These are phyloP conservation scores for Drosophila ficusphila DNA, from an alignment of 1,140 invertebrate genomes.

Conservation along the genomic window DNA sequence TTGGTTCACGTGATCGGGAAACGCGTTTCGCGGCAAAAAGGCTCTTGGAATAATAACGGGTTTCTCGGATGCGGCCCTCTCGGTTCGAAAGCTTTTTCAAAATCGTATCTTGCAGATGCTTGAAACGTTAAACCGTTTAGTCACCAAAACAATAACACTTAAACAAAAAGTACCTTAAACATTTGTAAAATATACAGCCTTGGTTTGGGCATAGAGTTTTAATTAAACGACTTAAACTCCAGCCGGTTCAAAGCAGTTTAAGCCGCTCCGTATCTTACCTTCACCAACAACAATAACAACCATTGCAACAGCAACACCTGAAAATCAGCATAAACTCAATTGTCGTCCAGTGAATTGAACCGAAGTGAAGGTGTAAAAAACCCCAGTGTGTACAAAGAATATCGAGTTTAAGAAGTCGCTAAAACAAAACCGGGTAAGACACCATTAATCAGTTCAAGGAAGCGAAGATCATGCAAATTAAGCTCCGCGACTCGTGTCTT, in stretches of 20 bases:
- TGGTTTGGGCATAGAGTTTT: conserved; percentile 34
- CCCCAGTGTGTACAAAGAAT: conserved; percentile 1
- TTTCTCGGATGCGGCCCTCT: conserved; percentile 35
- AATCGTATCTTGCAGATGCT: conserved; percentile 34
- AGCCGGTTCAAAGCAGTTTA: conserved; percentile 56
- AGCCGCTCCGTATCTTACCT: conserved; percentile 25
- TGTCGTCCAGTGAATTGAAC: conserved; percentile 17
- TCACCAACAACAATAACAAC: conserved; percentile 18
- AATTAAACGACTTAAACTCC: conserved; percentile 25
- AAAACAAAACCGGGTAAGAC: conserved; percentile 41
- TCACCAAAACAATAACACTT: conserved; percentile 21
- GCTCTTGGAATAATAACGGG: conserved; percentile 58
- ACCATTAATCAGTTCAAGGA: not conserved
- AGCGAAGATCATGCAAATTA: not conserved
- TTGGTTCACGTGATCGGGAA: conserved; percentile 51
- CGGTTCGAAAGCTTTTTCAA: conserved; percentile 9
- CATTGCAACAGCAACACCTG: conserved; percentile 10
- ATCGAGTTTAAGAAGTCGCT: not conserved
- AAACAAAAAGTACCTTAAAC: conserved; percentile 5
- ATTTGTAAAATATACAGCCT: conserved; percentile 35
- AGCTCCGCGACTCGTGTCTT: not conserved
- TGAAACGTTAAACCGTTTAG: not conserved
- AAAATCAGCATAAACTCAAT: conserved; percentile 47
- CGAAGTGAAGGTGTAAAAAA: conserved; percentile 8
- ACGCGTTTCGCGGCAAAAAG: conserved; percentile 32